Base-by-base conservation (phyloP, 1,140 invertebrate genomes). In the Leguminivora glycinivorella region DNA sequence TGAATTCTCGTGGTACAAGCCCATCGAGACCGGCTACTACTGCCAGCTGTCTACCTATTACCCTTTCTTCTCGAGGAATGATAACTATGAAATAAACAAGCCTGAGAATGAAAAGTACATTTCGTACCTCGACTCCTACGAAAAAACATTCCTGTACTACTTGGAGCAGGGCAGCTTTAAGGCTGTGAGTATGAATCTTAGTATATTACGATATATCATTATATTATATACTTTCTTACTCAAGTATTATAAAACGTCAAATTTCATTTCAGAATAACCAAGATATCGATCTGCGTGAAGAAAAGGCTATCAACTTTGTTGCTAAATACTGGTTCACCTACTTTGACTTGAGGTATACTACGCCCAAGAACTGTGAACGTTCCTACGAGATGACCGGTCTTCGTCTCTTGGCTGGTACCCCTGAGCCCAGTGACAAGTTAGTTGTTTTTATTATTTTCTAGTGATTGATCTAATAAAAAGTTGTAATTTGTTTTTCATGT, bases 11-110 rank as follows among this genome's bases (percentile, higher is more conserved):
- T 93, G 90, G 91, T 82, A 87, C 77, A 81, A 93, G 63, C 87
- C 92, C 69, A 89, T 94, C 31, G 82, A 93, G 72, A 89, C 92
- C 73, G 93, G 93, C 63, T 95, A 92, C 89, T 93, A 93, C 67
- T 93, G 95, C 0, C 87, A 93, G 72, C 67, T 91, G 72, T 73
- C 69, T 10, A 47, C 63, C 31, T 78, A 72, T 68, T 75, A 78
- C 34, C 85, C 85, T 9, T 91, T 89, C 66, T 77, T 78, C 12
- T 83, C 87, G 72, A 84, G 89, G 24, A 82, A 80, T 26, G 75
- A 82, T 67, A 70, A 83, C 70, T 91, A 87, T 71, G 69, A 81
- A 17, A 75, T 89, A 63, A 80, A 83, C 26, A 79, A 70, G 43
- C 74, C 76, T 26, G 73, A 85, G 31, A 82, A 89, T 58, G 70